Conservation (phyloP, 2,797 vertebrate genomes). For the Protosalanx chinensis region DNA sequence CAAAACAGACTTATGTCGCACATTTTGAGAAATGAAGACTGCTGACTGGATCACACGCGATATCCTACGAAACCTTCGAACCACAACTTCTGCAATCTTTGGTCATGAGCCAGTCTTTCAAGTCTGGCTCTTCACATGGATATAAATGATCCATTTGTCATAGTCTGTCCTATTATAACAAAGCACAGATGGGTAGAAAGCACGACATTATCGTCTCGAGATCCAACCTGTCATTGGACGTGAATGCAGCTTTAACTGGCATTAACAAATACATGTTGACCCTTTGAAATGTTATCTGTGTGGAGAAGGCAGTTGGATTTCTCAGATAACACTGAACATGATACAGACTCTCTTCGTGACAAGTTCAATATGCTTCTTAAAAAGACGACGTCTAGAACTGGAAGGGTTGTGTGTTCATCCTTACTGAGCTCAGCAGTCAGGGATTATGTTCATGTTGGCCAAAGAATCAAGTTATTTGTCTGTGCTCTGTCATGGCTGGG, state of each 20-base stretch:
- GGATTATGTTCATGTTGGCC: not conserved
- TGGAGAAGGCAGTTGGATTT: constrained; percentile 1
- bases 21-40: not conserved
- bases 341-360: constrained; percentile 16
- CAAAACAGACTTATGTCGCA: not conserved
- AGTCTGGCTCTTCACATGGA: constrained; percentile 42
- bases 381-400: not conserved
- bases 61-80: constrained; percentile 19
- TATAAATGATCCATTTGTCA: constrained; percentile 56
- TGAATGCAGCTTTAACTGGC: constrained; percentile 28
- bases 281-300: constrained; percentile 23
- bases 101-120: constrained; percentile 52
- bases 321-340: constrained; percentile 19
- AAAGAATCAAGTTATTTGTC: constrained; percentile 23
- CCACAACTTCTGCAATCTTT: constrained; percentile 36
- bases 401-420: constrained; percentile 17
- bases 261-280: constrained; percentile 24
- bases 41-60: constrained; percentile 9
- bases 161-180: constrained; percentile 55
- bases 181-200: constrained; percentile 56
- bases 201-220: constrained; percentile 51
- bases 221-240: constrained; percentile 28
- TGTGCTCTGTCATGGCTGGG: not conserved
- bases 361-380: not conserved
- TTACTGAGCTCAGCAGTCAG: constrained; percentile 5